Conservation (phyloP, 2,797 vertebrate species). For the Tragelaphus oryx region DNA sequence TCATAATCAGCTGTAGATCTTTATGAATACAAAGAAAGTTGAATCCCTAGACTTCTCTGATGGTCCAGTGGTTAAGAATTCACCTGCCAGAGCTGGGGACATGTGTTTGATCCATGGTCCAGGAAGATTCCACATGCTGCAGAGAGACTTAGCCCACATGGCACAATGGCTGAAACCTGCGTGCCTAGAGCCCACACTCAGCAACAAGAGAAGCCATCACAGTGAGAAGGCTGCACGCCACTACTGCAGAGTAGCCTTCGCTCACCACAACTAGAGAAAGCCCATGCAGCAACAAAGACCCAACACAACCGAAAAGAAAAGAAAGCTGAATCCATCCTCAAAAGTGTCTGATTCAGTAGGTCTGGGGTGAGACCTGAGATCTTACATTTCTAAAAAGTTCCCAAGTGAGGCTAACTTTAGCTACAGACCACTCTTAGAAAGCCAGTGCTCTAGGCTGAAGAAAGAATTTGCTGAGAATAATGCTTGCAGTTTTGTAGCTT, state of each 20-base stretch:
- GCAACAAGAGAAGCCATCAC: not conserved
- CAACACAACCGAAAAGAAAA: not conserved
- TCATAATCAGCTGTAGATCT: not conserved
- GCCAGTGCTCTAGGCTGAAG: not conserved
- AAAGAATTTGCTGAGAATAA: not conserved
- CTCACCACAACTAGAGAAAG: not conserved
- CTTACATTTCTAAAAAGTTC: not conserved
- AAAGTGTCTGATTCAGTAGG: not conserved
- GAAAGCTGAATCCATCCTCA: not conserved
- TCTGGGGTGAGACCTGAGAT: not conserved
- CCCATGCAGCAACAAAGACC: not conserved
- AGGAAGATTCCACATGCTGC: not conserved
- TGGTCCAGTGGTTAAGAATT: not conserved
- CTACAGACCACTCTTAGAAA: not conserved
- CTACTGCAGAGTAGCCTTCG: fast-evolving
- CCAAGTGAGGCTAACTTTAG: not conserved
- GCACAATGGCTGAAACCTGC: fast-evolving
- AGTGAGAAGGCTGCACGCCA: not conserved
- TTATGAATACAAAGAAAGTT: not conserved
- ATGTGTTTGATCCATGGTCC: not conserved
- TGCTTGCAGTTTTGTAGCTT: not conserved
- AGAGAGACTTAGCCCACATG: not conserved
- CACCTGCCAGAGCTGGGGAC: not conserved
- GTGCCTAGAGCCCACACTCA: too few relatives aligned
- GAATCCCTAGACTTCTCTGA: not conserved